These are phyloP conservation scores for Stegodyphus mimosarum DNA, from an alignment of 1,140 invertebrate genomes.

Conservation along the genomic window DNA sequence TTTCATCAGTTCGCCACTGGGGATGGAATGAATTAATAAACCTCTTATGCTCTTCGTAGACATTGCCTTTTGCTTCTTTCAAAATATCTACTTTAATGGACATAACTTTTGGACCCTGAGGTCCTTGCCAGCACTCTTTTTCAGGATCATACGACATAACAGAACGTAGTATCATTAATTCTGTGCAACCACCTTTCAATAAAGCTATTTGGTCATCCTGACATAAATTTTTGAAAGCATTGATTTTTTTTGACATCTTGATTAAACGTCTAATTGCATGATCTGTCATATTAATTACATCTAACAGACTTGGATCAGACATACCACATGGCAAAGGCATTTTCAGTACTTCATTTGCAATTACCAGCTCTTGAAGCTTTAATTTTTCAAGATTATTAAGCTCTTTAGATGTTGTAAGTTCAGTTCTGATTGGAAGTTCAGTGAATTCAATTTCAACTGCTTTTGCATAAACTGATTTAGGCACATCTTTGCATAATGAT, in stretches of 20 bases:
- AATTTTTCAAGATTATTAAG: slow-evolving; percentile 84
- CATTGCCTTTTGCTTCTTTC: slow-evolving; percentile 86
- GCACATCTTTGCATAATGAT: neutral
- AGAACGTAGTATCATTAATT: slow-evolving; percentile 91
- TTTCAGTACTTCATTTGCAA: slow-evolving; percentile 84
- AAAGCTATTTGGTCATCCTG: slow-evolving; percentile 91
- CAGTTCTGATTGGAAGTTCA: slow-evolving; percentile 69
- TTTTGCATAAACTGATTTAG: slow-evolving; percentile 71
- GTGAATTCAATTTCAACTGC: slow-evolving; percentile 86
- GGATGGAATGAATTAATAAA: slow-evolving; percentile 85
- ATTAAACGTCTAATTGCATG: slow-evolving; percentile 89
- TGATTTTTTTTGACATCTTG: slow-evolving; percentile 91
- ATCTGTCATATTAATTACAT: slow-evolving; percentile 90
- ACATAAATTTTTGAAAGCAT: slow-evolving; percentile 88
- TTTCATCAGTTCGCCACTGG: slow-evolving; percentile 83
- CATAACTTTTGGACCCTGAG: slow-evolving; percentile 56
- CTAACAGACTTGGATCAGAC: slow-evolving; percentile 72
- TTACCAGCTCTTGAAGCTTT: slow-evolving; percentile 84
- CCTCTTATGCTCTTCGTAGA: slow-evolving; percentile 84
- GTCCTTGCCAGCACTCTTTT: slow-evolving; percentile 82
- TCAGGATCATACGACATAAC: slow-evolving; percentile 88
- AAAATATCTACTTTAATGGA: slow-evolving; percentile 84
- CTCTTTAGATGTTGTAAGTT: slow-evolving; percentile 72
- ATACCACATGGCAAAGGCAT: slow-evolving; percentile 74
- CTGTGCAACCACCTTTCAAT: slow-evolving; percentile 87